Evolutionary conservation across 1,140 invertebrate species (phyloP).

Genomic region (Leptopilina clavipes): DNA sequence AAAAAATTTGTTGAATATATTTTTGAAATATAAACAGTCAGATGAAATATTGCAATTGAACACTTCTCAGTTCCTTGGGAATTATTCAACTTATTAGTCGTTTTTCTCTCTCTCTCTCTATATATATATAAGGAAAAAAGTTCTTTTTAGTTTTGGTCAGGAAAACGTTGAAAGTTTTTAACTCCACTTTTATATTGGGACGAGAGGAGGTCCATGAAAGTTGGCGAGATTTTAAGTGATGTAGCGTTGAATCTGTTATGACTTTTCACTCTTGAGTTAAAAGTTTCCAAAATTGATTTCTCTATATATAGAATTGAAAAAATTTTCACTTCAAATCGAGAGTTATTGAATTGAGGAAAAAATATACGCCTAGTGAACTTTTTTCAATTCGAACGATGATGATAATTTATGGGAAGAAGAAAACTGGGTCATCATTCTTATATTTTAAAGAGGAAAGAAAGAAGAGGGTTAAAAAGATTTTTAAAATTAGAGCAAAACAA

Average conservation of each 20-base stretch:
- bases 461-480: background rate
- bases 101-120: too few relatives aligned
- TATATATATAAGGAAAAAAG: background rate
- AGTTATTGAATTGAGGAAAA: slow-evolving; percentile 8
- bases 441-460: background rate
- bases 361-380: background rate
- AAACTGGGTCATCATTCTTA: background rate
- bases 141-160: background rate
- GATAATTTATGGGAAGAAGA: background rate
- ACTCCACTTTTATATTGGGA: background rate
- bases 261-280: slow-evolving; percentile 10
- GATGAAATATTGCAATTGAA: too few relatives aligned
- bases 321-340: background rate
- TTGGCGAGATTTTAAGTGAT: slow-evolving; percentile 17
- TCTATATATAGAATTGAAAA: too few relatives aligned
- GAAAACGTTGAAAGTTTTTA: background rate
- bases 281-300: slow-evolving; percentile 16
- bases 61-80: background rate
- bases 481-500: too few relatives aligned
- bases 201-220: background rate
- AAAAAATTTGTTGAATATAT: too few relatives aligned
- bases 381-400: background rate
- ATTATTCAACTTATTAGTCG: too few relatives aligned
- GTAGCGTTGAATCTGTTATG: slow-evolving; percentile 15
- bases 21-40: too few relatives aligned